These are phyloP conservation scores for Epinotia ramella DNA, from an alignment of 2,888 invertebrate species.

Conservation along the genomic window DNA sequence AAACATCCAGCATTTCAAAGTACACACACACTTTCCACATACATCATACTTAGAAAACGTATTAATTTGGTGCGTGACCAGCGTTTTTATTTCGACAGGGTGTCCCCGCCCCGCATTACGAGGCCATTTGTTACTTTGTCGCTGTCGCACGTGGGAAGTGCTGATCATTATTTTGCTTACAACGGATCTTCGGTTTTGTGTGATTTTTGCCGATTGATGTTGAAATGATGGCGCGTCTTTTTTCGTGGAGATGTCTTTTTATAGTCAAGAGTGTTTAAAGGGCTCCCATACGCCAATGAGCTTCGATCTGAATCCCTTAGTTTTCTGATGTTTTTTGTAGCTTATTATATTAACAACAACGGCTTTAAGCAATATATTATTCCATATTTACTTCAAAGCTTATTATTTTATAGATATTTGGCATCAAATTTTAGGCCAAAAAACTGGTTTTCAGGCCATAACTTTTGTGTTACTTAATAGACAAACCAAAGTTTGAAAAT, in stretches of 20 bases:
- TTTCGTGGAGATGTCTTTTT: not conserved
- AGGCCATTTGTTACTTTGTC: constrained; percentile 29
- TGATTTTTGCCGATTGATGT: not conserved
- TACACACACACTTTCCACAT: not conserved
- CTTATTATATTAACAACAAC: too few species aligned
- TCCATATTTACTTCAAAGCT: too few species aligned
- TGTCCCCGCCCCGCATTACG: constrained; percentile 1
- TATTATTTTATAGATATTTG: too few species aligned
- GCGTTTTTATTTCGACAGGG: constrained; percentile 28
- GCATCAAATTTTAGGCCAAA: too few species aligned
- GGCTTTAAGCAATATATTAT: too few species aligned
- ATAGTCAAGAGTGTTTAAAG: not conserved
- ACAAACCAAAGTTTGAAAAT: too few species aligned
- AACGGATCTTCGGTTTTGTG: not conserved
- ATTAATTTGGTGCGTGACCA: constrained; percentile 35
- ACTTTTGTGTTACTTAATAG: too few species aligned
- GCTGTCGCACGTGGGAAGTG: constrained; percentile 17
- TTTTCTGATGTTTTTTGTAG: too few species aligned
- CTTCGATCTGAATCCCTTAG: too few species aligned
- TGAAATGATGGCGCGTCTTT: not conserved
- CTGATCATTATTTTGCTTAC: constrained; percentile 16
- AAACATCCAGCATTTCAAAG: not conserved
- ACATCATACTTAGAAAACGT: constrained; percentile 28
- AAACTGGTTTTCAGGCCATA: too few species aligned
- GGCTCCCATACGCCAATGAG: too few species aligned